A percentile compares a stretch with the other conserved stretches of the same genome.
Evolutionary conservation across 2,888 invertebrate genomes (phyloP).

Genomic region (Rhyacophila evoluta): DNA sequence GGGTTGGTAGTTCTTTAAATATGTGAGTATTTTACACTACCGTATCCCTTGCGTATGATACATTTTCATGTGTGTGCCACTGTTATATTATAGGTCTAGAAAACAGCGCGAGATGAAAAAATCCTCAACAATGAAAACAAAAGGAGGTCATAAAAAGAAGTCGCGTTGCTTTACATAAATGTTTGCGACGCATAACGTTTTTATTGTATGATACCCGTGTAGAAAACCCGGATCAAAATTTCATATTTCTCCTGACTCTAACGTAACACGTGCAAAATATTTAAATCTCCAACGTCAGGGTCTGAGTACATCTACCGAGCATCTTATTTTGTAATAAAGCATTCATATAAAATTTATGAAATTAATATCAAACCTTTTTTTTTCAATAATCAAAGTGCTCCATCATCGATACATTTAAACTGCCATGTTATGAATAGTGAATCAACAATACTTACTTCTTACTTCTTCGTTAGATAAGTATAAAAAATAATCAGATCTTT

Average conservation of each 20-base stretch:
- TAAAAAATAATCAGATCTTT: no score
- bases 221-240: conserved; percentile 17
- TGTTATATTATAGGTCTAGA: conserved; percentile 14
- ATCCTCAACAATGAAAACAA: conserved; percentile 17
- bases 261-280: conserved; percentile 16
- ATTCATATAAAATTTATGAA: no score
- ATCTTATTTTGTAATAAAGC: no score
- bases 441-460: no score
- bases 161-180: conserved; percentile 21
- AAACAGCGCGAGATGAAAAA: conserved; percentile 12
- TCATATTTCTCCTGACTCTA: conserved; percentile 10
- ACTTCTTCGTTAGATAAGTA: no score
- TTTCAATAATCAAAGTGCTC: no score
- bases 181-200: conserved; percentile 19
- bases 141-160: conserved; percentile 13
- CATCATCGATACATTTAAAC: no score
- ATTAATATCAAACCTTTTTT: no score
- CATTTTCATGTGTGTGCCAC: conserved; percentile 16
- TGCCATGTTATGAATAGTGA: no score
- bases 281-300: neutral
- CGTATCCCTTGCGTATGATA: neutral
- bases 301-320: no score
- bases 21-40: neutral
- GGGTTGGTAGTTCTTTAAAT: no score
- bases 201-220: conserved; percentile 22